Percentiles rank a stretch among this genome's conserved stretches.
phyloP scores from a whole-genome alignment of 2,797 vertebrate species.

The Cephalopachus bancanus region DNA sequence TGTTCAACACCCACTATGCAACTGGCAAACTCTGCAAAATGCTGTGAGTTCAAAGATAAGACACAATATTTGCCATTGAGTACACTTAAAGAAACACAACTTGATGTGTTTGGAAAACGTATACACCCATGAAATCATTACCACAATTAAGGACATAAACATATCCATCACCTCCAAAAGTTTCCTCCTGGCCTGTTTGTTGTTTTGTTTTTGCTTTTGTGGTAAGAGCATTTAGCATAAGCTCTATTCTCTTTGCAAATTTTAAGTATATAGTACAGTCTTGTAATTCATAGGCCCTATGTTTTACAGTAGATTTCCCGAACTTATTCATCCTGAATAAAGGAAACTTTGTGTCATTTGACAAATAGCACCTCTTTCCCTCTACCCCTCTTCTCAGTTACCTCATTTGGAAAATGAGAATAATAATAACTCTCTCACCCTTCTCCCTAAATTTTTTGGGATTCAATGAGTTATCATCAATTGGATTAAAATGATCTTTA shows the following conservation, averaged over 20 bases:
- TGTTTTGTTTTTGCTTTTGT: not conserved
- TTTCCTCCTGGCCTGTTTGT: not conserved
- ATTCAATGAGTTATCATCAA: slow-evolving; percentile 16
- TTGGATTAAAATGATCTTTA: not conserved
- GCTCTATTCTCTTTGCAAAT: not conserved
- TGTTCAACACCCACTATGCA: not conserved
- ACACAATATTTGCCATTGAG: not conserved
- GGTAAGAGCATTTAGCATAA: not conserved
- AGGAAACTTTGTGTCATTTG: not conserved
- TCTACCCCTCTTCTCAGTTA: not conserved
- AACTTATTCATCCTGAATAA: not conserved
- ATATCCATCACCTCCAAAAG: not conserved
- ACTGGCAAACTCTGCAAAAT: not conserved
- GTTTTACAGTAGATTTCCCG: no score
- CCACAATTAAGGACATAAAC: not conserved
- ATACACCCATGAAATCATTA: not conserved
- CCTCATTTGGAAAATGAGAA: not conserved
- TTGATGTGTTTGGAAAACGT: not conserved
- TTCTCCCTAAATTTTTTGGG: not conserved
- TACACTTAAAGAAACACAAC: not conserved
- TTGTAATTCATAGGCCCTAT: not conserved
- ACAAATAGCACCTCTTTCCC: not conserved
- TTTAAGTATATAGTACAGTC: not conserved
- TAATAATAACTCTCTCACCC: not conserved
- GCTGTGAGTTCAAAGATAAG: not conserved